Evolutionary conservation across 2,113 vertebrate genomes (phyloP).

Genomic region (Gnathonemus echidnorhynchus): DNA sequence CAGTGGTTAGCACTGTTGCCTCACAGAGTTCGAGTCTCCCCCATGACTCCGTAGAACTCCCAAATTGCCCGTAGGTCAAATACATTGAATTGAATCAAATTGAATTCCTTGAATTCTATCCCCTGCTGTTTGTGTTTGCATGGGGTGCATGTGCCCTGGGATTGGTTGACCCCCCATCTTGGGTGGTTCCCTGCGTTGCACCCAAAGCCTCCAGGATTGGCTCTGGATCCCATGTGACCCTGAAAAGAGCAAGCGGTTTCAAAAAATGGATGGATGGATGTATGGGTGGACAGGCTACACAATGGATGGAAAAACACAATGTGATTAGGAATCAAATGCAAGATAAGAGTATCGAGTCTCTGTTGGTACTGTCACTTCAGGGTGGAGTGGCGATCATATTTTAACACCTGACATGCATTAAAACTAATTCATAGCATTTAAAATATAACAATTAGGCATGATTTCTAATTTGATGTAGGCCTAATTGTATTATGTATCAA

Average conservation of each 20-base stretch:
- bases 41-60: too few relatives aligned
- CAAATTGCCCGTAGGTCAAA: too few relatives aligned
- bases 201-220: background rate
- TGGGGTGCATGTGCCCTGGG: background rate
- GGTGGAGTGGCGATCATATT: background rate
- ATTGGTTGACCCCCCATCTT: background rate
- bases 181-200: background rate
- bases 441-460: background rate
- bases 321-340: background rate
- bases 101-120: too few relatives aligned
- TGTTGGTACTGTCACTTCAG: background rate
- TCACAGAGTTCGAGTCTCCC: too few relatives aligned
- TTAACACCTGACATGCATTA: background rate
- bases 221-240: background rate
- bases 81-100: too few relatives aligned
- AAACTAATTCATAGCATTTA: background rate
- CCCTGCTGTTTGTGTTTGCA: too few relatives aligned
- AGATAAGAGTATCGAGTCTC: background rate
- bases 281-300: background rate
- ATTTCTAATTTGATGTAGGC: background rate
- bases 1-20: too few relatives aligned
- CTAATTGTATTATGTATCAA: background rate
- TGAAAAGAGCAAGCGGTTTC: background rate
- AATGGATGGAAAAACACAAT: background rate
- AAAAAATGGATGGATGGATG: background rate